Conservation (phyloP, 2,888 invertebrate species). For the Trilocha varians region DNA sequence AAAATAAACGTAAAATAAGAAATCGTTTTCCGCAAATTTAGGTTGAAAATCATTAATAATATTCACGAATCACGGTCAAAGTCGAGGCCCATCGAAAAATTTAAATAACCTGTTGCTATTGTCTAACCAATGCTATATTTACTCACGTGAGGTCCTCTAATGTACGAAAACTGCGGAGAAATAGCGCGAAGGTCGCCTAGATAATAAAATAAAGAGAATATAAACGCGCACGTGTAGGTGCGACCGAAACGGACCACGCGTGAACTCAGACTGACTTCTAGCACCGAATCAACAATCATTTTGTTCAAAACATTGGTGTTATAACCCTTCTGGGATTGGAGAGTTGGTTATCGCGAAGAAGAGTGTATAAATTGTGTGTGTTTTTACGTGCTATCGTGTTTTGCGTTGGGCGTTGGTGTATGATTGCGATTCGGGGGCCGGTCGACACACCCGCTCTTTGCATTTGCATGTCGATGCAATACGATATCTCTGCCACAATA, state of each 20-base stretch:
- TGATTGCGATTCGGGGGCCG: conserved; percentile 1
- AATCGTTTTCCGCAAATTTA: too few species aligned
- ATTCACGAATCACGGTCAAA: too few species aligned
- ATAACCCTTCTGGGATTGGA: not conserved
- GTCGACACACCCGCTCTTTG: conserved; percentile 9
- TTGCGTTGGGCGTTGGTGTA: not conserved
- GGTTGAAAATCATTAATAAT: too few species aligned
- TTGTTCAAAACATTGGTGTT: not conserved
- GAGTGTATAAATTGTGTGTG: too few species aligned
- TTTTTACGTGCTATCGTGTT: not conserved
- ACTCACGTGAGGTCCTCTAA: conserved; percentile 38
- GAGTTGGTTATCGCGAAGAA: too few species aligned
- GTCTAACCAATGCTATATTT: too few species aligned
- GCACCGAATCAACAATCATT: not conserved
- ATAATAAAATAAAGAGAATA: conserved; percentile 23
- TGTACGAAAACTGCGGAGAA: conserved; percentile 29
- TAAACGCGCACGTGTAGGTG: conserved; percentile 7
- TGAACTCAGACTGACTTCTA: conserved; percentile 12
- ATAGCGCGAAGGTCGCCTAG: conserved; percentile 45
- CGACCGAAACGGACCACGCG: conserved; percentile 11
- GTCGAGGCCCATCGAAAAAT: too few species aligned
- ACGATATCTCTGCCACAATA: too few species aligned
- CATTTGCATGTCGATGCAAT: not conserved
- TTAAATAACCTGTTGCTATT: too few species aligned
- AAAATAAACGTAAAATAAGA: too few species aligned